Percentiles rank a stretch among this genome's conserved stretches.
Evolutionary conservation across 1,140 invertebrate genomes (phyloP).

Genomic region (Pomphorhynchus laevis): DNA sequence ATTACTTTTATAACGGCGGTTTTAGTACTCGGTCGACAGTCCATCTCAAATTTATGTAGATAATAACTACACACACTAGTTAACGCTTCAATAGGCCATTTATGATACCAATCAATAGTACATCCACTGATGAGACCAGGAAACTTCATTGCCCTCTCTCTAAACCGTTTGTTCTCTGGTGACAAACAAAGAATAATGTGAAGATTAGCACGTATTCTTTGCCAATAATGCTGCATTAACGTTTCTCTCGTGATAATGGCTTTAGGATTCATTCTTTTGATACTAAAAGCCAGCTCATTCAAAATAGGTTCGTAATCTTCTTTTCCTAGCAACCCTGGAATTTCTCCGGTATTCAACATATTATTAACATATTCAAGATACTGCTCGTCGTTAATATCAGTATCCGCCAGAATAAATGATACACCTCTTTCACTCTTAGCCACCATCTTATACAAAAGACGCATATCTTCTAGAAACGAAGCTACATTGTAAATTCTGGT

Average conservation of each 20-base stretch:
- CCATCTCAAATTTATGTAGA: conserved; percentile 47
- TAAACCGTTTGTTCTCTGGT: conserved; percentile 29
- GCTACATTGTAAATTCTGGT: conserved; percentile 73
- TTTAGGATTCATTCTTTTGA: conserved; percentile 67
- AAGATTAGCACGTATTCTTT: conserved; percentile 52
- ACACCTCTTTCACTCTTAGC: conserved; percentile 76
- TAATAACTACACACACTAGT: conserved; percentile 64
- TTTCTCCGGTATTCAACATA: conserved; percentile 39
- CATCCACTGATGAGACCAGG: conserved; percentile 77
- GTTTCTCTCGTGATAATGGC: conserved; percentile 47
- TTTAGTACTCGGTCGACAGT: conserved; percentile 43
- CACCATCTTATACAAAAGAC: conserved; percentile 46
- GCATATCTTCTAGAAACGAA: conserved; percentile 71
- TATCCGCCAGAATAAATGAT: conserved; percentile 70
- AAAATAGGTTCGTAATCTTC: conserved; percentile 79
- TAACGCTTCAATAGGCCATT: conserved; percentile 77
- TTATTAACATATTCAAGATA: conserved; percentile 67
- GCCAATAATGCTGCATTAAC: conserved; percentile 64
- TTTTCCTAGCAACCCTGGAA: conserved; percentile 61
- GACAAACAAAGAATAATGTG: conserved; percentile 84
- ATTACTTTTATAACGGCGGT: conserved; percentile 44
- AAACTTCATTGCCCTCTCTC: conserved; percentile 41
- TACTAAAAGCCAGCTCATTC: conserved; percentile 52
- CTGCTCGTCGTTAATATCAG: conserved; percentile 65
- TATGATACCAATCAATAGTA: conserved; percentile 83